Base-by-base conservation (phyloP, 2,888 invertebrate genomes). In the Diarsia dahlii region DNA sequence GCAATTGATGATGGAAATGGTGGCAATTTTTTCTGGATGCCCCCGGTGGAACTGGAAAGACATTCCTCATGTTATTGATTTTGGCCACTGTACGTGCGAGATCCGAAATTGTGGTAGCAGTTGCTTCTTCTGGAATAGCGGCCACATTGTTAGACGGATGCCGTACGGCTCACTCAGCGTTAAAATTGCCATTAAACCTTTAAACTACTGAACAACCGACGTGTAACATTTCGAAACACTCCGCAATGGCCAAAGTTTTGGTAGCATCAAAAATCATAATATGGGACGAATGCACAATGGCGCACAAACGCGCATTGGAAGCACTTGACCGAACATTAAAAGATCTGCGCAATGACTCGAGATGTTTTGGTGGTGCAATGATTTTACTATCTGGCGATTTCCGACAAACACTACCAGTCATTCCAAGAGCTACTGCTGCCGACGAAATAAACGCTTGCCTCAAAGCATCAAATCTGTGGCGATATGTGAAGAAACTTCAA, bases 381-480 rank as follows among this genome's bases (percentile, higher is more conserved):
- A 60, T 60, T 4, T 10, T 60, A 39, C 39, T 60, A 4, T 34
- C 60, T 39, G 60, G 60, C 4, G 60, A 39, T 60, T 60, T 60
- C 20, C 60, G 60, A 1, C 60, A 60, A 60, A 39, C 4, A 70
- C 68, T 77, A 54, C 72, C 77, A 72, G 71, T 76, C 0, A 12
- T 76, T 71, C 88, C 91, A 82, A 84, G 89, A 13, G 79, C 84
- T 85, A 86, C 82, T 67, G 78, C 66, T 74, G 90, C 90, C 54
- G 90, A 92, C 81, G 90, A 91, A 88, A 74, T 92, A 6, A 92
- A 92, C 80, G 76, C 66, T 71, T 76, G 76, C 71, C 15, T 71
- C 4, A 76, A 71, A 71, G 71, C 75, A 1, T 76, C 71, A 66
- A 76, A 15, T 76, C 67, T 63, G 2, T 63, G 63, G 63, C 39